Conservation (phyloP, 1,140 invertebrate genomes). For the Conus ventricosus region DNA sequence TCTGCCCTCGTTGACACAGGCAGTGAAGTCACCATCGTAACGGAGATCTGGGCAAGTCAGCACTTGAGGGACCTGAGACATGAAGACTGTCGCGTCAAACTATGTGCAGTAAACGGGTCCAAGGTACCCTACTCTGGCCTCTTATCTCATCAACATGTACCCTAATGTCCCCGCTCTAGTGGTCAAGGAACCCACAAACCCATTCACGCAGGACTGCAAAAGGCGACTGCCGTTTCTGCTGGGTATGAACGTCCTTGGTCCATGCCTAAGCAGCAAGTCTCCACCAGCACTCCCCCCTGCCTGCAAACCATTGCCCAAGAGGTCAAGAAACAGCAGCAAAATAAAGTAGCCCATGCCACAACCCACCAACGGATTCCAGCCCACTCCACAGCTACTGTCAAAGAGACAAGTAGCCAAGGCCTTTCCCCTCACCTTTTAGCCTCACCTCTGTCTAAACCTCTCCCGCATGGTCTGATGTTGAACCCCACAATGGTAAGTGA, state of each 20-base stretch:
- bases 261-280: too few relatives aligned
- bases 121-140: background rate
- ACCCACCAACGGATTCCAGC: background rate
- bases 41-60: background rate
- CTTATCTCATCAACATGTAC: background rate
- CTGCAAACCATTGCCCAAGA: background rate
- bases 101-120: background rate
- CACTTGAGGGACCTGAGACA: background rate
- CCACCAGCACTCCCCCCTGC: background rate
- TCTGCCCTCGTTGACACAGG: conserved; percentile 6
- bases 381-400: background rate
- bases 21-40: conserved; percentile 23
- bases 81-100: background rate
- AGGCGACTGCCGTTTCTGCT: background rate
- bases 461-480: background rate
- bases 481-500: too few relatives aligned
- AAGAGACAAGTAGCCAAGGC: background rate
- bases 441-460: background rate
- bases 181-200: conserved; percentile 24
- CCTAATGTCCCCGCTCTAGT: background rate
- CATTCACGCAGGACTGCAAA: background rate
- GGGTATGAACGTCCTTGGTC: conserved; percentile 23
- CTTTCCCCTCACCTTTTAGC: background rate
- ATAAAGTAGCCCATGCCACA: background rate
- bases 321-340: too few relatives aligned